Evolutionary conservation across 2,797 vertebrate species (phyloP).

Genomic region (Galagoides demidoff): DNA sequence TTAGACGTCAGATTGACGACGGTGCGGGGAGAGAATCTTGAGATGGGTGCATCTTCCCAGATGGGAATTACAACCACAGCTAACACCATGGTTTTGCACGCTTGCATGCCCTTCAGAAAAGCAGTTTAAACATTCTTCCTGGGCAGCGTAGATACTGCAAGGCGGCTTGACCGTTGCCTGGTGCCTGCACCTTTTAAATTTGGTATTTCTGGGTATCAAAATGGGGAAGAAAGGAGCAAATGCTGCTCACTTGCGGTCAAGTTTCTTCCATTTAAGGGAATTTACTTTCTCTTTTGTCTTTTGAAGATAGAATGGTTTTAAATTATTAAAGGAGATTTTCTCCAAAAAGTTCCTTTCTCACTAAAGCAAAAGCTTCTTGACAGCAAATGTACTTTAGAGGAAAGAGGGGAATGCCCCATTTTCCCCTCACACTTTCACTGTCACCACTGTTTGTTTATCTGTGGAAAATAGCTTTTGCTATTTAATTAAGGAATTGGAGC

Average conservation of each 20-base stretch:
- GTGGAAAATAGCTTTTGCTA: not conserved
- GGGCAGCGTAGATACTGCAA: not conserved
- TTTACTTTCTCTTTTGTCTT: slow-evolving; percentile 46
- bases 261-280: slow-evolving; percentile 34
- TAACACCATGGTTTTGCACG: not conserved
- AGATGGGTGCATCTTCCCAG: fast-evolving
- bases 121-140: not conserved
- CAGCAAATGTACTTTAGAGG: not conserved
- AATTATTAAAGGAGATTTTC: not conserved
- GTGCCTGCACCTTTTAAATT: not conserved
- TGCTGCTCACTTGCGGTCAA: not conserved
- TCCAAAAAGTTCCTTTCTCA: not conserved
- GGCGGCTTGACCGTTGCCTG: not conserved
- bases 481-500: too few relatives aligned
- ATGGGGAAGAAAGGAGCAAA: not conserved
- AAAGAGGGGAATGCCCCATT: not conserved
- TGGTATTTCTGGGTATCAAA: not conserved
- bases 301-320: not conserved
- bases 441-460: not conserved
- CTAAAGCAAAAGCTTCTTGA: not conserved
- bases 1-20: not conserved
- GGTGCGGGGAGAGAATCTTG: not conserved
- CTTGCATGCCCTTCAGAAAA: not conserved
- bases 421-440: not conserved
- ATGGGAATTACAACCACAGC: too few relatives aligned